Base-by-base conservation (phyloP, 2,888 invertebrate species). In the Rhagophthalmus giganteus region DNA sequence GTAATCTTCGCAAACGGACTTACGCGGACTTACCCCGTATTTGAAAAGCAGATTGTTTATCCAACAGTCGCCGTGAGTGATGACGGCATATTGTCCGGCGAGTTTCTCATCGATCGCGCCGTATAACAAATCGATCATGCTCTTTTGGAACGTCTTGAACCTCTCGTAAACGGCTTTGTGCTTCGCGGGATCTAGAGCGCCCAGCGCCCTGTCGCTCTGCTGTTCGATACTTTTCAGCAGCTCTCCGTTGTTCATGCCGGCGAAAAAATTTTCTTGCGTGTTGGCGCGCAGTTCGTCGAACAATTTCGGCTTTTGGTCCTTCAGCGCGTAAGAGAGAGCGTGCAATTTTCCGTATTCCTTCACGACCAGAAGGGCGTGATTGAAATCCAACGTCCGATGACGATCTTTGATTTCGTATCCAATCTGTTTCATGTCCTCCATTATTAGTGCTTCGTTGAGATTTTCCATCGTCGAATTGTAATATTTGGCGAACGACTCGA, bases 331-430 rank as follows among this genome's bases (percentile, higher is more conserved):
- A 0, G 63, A 66, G 3, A 68, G 34, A 1, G 66, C 61, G 42
- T 69, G 69, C n/a, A 63, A 59, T 38, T 57, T 60, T 1, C 59
- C 69, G 16, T 68, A 62, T 13, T 62, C 59, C 30, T 56, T 55
- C 35, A 68, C 40, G 13, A 63, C 61, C 6, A 68, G 27, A 9
- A 41, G 37, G 2, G 59, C 58, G 41, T 66, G 66, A 24, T 63
- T 38, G 7, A 55, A 60, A 54, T 68, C 63, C 35, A 69, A 40
- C 7, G 59, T 55, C 15, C 55, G 10, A 8, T 11, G 26, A 15
- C 48, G 27, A 13, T 48, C 44, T 13, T 53, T 12, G 7, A 32
- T 2, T 24, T 25, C 14, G 12, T 25, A 59, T 6, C 59, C 59
- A 2, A 38, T 6, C 8, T 12, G 49, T 50, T 65, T 64, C 60